These are phyloP conservation scores for Eumerus sabulonum DNA, from an alignment of 2,888 invertebrate species.

Conservation along the genomic window DNA sequence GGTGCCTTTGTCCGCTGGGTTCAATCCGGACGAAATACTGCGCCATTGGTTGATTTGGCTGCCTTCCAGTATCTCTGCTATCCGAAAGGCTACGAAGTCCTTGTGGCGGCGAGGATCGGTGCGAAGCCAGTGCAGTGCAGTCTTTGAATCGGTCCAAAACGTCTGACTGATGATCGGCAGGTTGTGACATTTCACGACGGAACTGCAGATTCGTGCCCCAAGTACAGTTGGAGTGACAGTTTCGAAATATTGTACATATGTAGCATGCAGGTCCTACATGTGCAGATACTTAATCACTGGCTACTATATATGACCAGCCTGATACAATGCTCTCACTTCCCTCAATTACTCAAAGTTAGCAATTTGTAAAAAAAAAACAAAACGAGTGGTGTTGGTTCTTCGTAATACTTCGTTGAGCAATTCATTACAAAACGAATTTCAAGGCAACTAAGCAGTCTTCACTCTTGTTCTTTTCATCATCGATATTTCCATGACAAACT, in stretches of 20 bases:
- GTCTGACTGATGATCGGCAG: not conserved
- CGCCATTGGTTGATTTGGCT: constrained; percentile 18
- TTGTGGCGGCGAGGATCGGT: constrained; percentile 14
- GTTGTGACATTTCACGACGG: not conserved
- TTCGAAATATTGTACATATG: constrained; percentile 2
- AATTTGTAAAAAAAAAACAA: too few relatives aligned
- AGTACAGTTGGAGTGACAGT: constrained; percentile 18
- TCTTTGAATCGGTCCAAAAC: constrained; percentile 22
- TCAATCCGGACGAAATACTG: constrained; percentile 20
- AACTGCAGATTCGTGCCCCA: constrained; percentile 7
- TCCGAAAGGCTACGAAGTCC: not conserved
- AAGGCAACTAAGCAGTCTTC: too few relatives aligned
- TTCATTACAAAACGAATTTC: too few relatives aligned
- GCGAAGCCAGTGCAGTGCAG: constrained; percentile 3
- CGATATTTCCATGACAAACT: too few relatives aligned
- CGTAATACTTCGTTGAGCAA: too few relatives aligned
- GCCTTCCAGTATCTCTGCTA: not conserved
- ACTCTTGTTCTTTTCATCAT: too few relatives aligned
- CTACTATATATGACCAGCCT: too few relatives aligned
- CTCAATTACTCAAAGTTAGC: too few relatives aligned
- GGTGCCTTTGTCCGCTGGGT: constrained; percentile 26
- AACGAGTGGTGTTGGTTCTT: too few relatives aligned
- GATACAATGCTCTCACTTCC: too few relatives aligned
- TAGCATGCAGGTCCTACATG: not conserved
- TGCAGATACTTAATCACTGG: too few relatives aligned